Evolutionary conservation across 2,113 vertebrate genomes (phyloP).

Genomic region (Centropus bengalensis): DNA sequence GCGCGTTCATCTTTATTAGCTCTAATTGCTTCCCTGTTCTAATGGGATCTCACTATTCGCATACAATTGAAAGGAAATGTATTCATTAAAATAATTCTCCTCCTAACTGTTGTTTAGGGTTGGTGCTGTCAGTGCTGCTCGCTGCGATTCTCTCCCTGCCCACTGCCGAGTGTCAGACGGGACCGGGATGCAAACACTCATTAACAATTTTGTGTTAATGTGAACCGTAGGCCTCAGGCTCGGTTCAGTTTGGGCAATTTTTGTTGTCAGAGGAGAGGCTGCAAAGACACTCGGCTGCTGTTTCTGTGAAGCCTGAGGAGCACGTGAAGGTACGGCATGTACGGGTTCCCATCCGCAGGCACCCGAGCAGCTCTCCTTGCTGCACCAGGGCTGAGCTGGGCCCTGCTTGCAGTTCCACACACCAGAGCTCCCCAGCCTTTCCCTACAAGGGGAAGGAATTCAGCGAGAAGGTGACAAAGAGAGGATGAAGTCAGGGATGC

Average conservation of each 20-base stretch:
- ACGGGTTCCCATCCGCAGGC: background rate
- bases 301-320: background rate
- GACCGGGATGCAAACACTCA: slow-evolving; percentile 31
- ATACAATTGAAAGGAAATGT: slow-evolving; percentile 84
- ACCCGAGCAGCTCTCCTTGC: fast-evolving
- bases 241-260: slow-evolving; percentile 24
- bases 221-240: background rate
- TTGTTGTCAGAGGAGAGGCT: background rate
- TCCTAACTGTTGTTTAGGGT: slow-evolving; percentile 75
- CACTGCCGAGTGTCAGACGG: background rate
- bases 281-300: background rate
- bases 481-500: background rate
- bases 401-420: background rate
- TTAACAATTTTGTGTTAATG: background rate
- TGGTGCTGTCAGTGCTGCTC: slow-evolving; percentile 63
- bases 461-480: background rate
- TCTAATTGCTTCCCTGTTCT: slow-evolving; percentile 85
- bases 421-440: background rate
- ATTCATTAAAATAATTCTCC: slow-evolving; percentile 85
- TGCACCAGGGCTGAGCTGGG: fast-evolving
- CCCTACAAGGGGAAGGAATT: background rate
- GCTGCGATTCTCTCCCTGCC: slow-evolving; percentile 55
- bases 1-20: slow-evolving; percentile 84
- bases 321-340: background rate
- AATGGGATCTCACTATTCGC: slow-evolving; percentile 82